Base-by-base conservation (phyloP, 2,113 vertebrate species). In the Microcebus tavaratra region DNA sequence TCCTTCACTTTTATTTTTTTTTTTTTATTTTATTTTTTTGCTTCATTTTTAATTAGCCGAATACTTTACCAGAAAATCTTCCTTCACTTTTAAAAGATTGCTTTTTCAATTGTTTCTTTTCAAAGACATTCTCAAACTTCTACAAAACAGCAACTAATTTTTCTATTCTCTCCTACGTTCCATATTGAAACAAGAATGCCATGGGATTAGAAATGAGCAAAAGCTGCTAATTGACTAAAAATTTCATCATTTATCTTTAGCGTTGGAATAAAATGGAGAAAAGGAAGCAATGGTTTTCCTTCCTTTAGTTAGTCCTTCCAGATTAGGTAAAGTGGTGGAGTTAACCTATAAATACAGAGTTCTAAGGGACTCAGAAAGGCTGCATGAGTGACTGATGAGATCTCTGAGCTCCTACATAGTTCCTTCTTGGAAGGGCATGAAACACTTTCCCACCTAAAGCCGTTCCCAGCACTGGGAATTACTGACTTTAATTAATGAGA, bases 291-390 rank as follows among this genome's bases (percentile, higher is more conserved):
- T 53, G 20, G 0, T 42, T 95, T 95, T 72, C 14, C 13, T 84
- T 96, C 57, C 42, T 86, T 95, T 91, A 72, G 48, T 53, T n/a
- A 95, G 73, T 72, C n/a, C n/a, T 85, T 88, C 61, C 36, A 50
- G 14, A 70, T 15, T 50, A 23, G 6, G 45, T 70, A 89, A 93
- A 78, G 20, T 93, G 34, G 34, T 89, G 9, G 36, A 36, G 10
- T 53, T 92, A 34, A 96, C 25, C 13, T 73, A 73, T 23, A 86
- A 75, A 82, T 91, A 9, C 20, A 70, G 50, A 91, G 70, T 72
- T 76, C 13, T 67, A 87, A 87, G 57, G 5, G 21, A 65, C 13
- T 82, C 25, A 73, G 13, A 36, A 94, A 93, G 59, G 18, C 21
- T 76, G 39, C 0, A 59, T 65, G 73, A 97, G 90, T 93, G 39